phyloP scores from a whole-genome alignment of 2,888 invertebrate species.

The Synanthedon formicaeformis region DNA sequence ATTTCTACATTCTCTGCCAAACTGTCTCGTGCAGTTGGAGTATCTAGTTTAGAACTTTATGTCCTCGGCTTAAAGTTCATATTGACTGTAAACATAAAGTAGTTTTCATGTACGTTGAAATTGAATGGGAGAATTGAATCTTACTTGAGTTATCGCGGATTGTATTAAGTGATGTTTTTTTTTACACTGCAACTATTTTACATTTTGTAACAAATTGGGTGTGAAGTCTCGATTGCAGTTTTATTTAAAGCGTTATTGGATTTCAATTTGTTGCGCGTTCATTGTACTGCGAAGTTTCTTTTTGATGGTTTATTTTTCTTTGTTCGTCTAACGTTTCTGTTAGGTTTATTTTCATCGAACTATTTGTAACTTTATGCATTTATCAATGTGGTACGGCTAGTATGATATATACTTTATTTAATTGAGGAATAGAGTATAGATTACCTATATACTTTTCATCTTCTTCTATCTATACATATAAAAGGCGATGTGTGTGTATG shows the following conservation, averaged over 20 bases:
- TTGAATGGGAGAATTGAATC: slow-evolving; percentile 30
- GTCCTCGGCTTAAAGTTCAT: slow-evolving; percentile 9
- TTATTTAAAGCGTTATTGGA: not conserved
- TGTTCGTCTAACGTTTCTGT: no score
- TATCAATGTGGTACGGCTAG: no score
- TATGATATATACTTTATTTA: no score
- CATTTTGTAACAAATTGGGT: slow-evolving; percentile 34
- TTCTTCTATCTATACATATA: no score
- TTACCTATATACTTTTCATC: no score
- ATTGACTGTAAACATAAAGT: not conserved
- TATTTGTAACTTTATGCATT: no score
- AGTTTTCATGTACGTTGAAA: slow-evolving; percentile 13
- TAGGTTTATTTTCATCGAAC: no score
- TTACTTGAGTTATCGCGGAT: slow-evolving; percentile 31
- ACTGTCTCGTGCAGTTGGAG: not conserved
- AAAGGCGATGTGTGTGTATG: no score
- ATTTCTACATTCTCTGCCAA: not conserved
- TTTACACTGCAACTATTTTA: slow-evolving; percentile 19
- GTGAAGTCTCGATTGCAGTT: slow-evolving; percentile 4
- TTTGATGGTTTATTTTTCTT: no score
- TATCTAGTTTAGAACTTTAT: not conserved
- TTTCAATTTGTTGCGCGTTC: not conserved
- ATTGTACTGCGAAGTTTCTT: no score
- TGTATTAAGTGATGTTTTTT: slow-evolving; percentile 21
- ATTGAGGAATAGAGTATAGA: no score